Percentiles rank a stretch among this genome's conserved stretches.
These are phyloP conservation scores for Tiliacea citrago DNA, from an alignment of 2,888 invertebrate genomes.

Conservation along the genomic window DNA sequence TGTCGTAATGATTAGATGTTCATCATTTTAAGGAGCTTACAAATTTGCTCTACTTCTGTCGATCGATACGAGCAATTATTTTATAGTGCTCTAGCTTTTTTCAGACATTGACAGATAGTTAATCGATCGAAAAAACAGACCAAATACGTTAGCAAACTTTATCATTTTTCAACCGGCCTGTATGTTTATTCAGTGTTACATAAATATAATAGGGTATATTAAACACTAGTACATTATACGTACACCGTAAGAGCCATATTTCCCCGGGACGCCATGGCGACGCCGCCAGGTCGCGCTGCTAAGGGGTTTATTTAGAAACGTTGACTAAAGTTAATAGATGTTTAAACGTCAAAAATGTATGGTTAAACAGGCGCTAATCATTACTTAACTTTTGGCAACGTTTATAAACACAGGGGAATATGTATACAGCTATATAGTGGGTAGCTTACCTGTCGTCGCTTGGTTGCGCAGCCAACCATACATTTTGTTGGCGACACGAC, in stretches of 20 bases:
- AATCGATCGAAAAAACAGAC: conserved; percentile 11
- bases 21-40: conserved; percentile 25
- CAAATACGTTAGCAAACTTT: conserved; percentile 16
- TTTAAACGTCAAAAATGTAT: no score
- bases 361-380: no score
- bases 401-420: no score
- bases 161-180: conserved; percentile 36
- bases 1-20: conserved; percentile 35
- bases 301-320: background rate
- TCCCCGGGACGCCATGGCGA: background rate
- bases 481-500: background rate
- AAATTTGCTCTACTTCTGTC: conserved; percentile 24
- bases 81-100: background rate
- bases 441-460: no score
- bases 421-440: no score
- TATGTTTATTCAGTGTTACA: conserved; percentile 40
- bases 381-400: no score
- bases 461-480: background rate
- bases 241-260: conserved; percentile 14
- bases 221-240: conserved; percentile 44
- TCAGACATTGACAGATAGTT: background rate
- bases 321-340: no score
- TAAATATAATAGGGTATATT: conserved; percentile 35
- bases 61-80: background rate
- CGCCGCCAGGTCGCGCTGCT: background rate